Evolutionary conservation across 2,888 invertebrate genomes (phyloP).

Genomic region (Trichogramma evanescens): DNA sequence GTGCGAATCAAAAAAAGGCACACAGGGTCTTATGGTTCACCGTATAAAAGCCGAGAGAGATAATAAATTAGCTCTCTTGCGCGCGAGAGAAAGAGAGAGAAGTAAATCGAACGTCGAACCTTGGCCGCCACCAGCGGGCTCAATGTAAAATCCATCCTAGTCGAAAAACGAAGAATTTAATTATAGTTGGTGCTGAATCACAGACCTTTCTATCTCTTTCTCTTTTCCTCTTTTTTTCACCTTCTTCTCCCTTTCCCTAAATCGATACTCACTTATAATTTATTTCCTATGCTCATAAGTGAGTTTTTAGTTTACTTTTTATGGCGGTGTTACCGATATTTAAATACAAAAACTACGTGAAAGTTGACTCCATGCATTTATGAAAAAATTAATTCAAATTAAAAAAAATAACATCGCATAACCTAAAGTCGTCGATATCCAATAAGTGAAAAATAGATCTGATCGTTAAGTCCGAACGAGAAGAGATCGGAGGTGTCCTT

Average conservation of each 20-base stretch:
- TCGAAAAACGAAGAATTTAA: slow-evolving; percentile 24
- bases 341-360: no score
- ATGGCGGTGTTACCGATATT: no score
- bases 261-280: no score
- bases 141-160: slow-evolving; percentile 14
- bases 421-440: no score
- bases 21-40: slow-evolving; percentile 7
- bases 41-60: not conserved
- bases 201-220: not conserved
- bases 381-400: no score
- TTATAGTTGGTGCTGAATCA: slow-evolving; percentile 22
- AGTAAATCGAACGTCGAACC: slow-evolving; percentile 17
- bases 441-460: no score
- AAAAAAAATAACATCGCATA: no score
- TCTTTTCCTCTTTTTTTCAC: not conserved
- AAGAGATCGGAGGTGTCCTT: no score
- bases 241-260: not conserved
- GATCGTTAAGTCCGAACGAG: no score
- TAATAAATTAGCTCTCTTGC: slow-evolving; percentile 17
- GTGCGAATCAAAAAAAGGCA: slow-evolving; percentile 3
- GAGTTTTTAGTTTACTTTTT: no score
- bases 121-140: not conserved
- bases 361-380: no score
- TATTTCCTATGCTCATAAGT: no score
- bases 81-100: not conserved